Evolutionary conservation across 2,797 vertebrate species (phyloP).

Genomic region (Eulemur rubriventer): DNA sequence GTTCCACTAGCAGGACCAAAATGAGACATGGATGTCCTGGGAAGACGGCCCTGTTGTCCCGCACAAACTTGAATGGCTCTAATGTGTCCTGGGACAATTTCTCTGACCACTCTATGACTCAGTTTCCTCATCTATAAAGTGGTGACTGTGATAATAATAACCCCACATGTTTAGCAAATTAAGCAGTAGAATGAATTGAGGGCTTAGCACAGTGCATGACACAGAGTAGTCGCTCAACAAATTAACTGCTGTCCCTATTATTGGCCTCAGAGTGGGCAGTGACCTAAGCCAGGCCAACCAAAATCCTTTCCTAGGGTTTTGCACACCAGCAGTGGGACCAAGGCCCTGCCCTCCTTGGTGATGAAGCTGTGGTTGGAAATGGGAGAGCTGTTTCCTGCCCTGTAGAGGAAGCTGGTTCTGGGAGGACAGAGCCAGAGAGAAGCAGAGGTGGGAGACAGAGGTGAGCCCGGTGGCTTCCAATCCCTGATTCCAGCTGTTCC

Average conservation of each 20-base stretch:
- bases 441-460: neutral
- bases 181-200: neutral
- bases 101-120: neutral
- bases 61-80: neutral
- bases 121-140: neutral
- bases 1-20: neutral
- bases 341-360: neutral
- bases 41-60: neutral
- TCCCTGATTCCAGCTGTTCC: neutral
- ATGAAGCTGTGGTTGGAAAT: neutral
- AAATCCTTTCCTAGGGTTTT: neutral
- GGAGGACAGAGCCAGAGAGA: neutral
- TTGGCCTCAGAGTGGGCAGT: neutral
- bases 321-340: neutral
- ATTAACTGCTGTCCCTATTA: neutral
- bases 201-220: neutral
- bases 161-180: neutral
- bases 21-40: neutral
- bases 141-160: neutral
- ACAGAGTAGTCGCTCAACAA: neutral
- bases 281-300: neutral
- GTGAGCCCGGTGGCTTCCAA: neutral
- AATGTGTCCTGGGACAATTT: neutral
- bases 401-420: neutral
- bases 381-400: neutral